A percentile compares a stretch with the other conserved stretches of the same genome.
phyloP scores from a whole-genome alignment of 2,888 invertebrate genomes.

The Hirtodrosophila trivittata region DNA sequence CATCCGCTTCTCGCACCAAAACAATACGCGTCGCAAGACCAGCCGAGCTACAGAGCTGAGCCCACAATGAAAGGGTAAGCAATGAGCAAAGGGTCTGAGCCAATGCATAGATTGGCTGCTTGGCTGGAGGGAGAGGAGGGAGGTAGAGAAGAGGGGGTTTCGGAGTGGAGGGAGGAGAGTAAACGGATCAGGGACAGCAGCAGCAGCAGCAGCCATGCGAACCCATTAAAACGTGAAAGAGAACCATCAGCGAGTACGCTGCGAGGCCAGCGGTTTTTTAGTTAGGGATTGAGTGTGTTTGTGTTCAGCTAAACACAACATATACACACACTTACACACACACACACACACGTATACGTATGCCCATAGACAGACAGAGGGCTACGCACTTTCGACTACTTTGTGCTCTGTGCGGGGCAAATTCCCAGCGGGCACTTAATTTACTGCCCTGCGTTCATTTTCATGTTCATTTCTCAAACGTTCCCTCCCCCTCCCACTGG shows the following conservation, averaged over 20 bases:
- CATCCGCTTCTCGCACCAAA: too few relatives aligned
- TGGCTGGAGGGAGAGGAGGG: background rate
- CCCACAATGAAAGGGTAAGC: constrained; percentile 72
- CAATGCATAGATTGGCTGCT: background rate
- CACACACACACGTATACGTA: background rate
- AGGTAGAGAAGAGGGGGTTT: background rate
- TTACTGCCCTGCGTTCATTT: constrained; percentile 64
- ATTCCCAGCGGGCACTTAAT: constrained; percentile 79
- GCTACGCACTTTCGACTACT: constrained; percentile 28
- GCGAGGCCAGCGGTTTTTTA: constrained; percentile 32
- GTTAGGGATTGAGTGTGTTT: constrained; percentile 25
- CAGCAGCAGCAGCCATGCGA: constrained; percentile 33
- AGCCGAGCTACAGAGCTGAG: constrained; percentile 29
- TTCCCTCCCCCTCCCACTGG: constrained; percentile 29
- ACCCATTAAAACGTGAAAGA: constrained; percentile 53
- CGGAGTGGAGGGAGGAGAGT: background rate
- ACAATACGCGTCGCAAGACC: constrained; percentile 18
- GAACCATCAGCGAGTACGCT: constrained; percentile 20
- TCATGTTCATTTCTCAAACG: constrained; percentile 60
- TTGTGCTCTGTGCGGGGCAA: constrained; percentile 33
- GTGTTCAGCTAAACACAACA: constrained; percentile 13
- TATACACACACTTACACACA: constrained; percentile 7
- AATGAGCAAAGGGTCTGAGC: constrained; percentile 28
- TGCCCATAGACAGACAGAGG: constrained; percentile 17
- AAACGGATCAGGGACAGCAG: background rate